Percentiles rank a stretch among this genome's conserved stretches.
Evolutionary conservation across 1,140 invertebrate species (phyloP).

Genomic region (Drosophila nebulosa): DNA sequence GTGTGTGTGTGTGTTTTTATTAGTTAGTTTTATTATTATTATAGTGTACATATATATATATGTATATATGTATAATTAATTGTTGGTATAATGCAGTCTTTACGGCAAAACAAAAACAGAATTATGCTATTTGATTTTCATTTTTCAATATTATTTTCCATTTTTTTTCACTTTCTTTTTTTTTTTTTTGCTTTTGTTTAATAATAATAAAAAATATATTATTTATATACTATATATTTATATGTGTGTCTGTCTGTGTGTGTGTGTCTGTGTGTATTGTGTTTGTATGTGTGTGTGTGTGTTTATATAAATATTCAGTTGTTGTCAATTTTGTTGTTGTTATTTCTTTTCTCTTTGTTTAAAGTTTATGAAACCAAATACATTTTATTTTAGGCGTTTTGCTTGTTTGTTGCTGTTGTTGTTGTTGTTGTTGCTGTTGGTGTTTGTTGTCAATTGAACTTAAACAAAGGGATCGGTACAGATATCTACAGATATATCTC

Average conservation of each 20-base stretch:
- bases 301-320: conserved; percentile 66
- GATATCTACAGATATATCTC: background rate
- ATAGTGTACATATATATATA: conserved; percentile 17
- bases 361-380: conserved; percentile 76
- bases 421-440: no score
- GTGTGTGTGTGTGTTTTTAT: conserved; percentile 10
- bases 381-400: conserved; percentile 55
- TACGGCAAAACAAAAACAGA: conserved; percentile 80
- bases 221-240: conserved; percentile 19
- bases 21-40: background rate
- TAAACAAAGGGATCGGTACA: background rate
- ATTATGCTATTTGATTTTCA: conserved; percentile 72
- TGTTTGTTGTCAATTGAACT: background rate
- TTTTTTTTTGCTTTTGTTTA: conserved; percentile 44
- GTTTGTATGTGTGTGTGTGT: conserved; percentile 26
- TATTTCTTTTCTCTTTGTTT: background rate
- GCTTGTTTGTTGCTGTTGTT: no score
- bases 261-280: conserved; percentile 8
- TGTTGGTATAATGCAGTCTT: conserved; percentile 81
- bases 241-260: background rate
- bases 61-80: conserved; percentile 69
- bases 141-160: conserved; percentile 32
- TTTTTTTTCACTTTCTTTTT: conserved; percentile 2
- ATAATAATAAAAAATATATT: conserved; percentile 75
- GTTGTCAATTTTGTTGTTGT: conserved; percentile 4